These are phyloP conservation scores for Oxystoma pomonae DNA, from an alignment of 2,888 invertebrate species.

Conservation along the genomic window DNA sequence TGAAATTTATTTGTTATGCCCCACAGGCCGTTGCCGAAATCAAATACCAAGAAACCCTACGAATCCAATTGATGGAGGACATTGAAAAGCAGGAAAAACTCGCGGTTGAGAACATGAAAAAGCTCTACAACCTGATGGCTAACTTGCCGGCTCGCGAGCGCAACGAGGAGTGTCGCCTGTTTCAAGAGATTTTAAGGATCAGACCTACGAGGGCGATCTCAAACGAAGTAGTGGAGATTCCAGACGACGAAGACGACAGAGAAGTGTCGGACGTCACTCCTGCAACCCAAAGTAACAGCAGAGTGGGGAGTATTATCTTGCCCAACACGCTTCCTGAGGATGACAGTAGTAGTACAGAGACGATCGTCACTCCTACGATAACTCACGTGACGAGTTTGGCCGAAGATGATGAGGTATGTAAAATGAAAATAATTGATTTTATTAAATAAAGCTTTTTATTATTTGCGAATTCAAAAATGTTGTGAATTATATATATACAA, in stretches of 20 bases:
- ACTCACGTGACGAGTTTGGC: not conserved
- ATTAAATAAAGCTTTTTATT: too few relatives aligned
- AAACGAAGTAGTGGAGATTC: slow-evolving; percentile 16
- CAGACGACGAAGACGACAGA: slow-evolving; percentile 15
- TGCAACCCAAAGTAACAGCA: not conserved
- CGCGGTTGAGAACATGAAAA: slow-evolving; percentile 15
- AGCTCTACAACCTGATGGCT: slow-evolving; percentile 19
- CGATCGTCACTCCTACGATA: not conserved
- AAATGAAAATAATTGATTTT: too few relatives aligned
- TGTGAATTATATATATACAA: too few relatives aligned
- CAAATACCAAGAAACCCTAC: slow-evolving; percentile 16
- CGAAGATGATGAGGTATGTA: not conserved
- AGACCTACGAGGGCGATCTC: slow-evolving; percentile 10
- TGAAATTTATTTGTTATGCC: too few relatives aligned
- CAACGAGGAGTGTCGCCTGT: slow-evolving; percentile 19
- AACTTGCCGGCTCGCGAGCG: slow-evolving; percentile 23
- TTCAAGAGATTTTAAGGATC: slow-evolving; percentile 19
- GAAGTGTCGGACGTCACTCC: not conserved
- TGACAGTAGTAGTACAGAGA: too few relatives aligned
- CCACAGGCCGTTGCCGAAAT: slow-evolving; percentile 26
- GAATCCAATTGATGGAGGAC: slow-evolving; percentile 7
- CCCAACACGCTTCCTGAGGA: not conserved
- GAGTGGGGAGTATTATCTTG: not conserved
- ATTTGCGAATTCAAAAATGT: too few relatives aligned
- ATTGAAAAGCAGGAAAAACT: slow-evolving; percentile 15